These are phyloP conservation scores for Orthonychiurus folsomi DNA, from an alignment of 2,888 invertebrate species.

Conservation along the genomic window DNA sequence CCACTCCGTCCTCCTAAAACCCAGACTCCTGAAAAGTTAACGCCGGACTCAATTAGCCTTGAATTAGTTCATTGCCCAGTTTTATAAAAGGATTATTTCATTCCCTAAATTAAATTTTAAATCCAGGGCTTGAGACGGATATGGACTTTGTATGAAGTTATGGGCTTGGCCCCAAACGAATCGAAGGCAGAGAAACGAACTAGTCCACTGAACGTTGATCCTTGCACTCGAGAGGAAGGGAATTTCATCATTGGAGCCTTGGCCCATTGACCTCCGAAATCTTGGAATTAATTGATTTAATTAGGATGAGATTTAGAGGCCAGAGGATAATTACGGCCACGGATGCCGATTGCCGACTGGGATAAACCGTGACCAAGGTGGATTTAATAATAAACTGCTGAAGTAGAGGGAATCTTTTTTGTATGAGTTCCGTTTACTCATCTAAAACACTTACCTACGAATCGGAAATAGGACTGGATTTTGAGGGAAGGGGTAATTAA, in stretches of 20 bases:
- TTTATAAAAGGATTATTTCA: not conserved
- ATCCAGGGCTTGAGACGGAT: not conserved
- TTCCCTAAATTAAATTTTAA: not conserved
- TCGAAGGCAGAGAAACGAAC: not conserved
- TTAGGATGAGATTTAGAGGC: not conserved
- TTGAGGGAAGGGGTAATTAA: too few species aligned
- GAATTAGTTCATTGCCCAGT: not conserved
- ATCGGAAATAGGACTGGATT: too few species aligned
- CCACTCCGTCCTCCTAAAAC: too few species aligned
- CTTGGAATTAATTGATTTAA: not conserved
- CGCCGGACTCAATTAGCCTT: not conserved
- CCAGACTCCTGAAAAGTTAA: too few species aligned
- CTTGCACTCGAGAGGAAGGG: not conserved
- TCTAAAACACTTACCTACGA: too few species aligned
- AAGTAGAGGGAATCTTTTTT: too few species aligned
- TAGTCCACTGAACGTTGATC: not conserved
- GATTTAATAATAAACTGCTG: too few species aligned
- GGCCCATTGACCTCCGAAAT: constrained; percentile 7
- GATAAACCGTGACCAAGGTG: too few species aligned
- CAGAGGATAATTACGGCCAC: too few species aligned
- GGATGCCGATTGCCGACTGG: too few species aligned
- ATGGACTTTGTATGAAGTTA: not conserved
- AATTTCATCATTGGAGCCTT: not conserved
- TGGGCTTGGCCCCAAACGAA: not conserved
- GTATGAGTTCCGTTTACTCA: too few species aligned